phyloP scores from a whole-genome alignment of 2,888 invertebrate species.

The Apeira syringaria region DNA sequence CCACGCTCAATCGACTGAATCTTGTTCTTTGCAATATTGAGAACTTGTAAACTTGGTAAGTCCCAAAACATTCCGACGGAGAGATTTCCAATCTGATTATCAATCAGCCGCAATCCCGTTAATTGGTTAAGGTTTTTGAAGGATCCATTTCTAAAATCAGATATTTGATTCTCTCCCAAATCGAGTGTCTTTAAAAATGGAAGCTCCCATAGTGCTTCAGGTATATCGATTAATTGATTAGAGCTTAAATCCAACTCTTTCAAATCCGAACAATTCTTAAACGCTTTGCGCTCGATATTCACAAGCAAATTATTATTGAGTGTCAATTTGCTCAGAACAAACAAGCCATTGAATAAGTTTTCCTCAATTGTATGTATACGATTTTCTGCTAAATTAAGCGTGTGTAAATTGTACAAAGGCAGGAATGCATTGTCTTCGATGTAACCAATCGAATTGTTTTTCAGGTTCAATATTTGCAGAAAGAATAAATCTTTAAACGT shows the following conservation, averaged over 20 bases:
- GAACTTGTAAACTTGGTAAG: constrained; percentile 91
- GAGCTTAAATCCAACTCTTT: constrained; percentile 95
- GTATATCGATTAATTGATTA: constrained; percentile 91
- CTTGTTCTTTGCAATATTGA: constrained; percentile 95
- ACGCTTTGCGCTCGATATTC: constrained; percentile 90
- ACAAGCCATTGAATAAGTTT: constrained; percentile 92
- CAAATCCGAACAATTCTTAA: constrained; percentile 93
- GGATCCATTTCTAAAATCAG: constrained; percentile 91
- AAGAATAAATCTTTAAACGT: constrained; percentile 95
- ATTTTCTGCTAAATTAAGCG: constrained; percentile 94
- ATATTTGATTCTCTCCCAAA: constrained; percentile 95
- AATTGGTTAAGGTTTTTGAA: constrained; percentile 94
- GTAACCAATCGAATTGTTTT: constrained; percentile 94
- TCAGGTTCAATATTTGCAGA: constrained; percentile 92
- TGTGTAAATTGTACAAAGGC: constrained; percentile 94
- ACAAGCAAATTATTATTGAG: constrained; percentile 93
- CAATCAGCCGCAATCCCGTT: constrained; percentile 93
- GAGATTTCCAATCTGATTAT: constrained; percentile 94
- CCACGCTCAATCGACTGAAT: constrained; percentile 93
- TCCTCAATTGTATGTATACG: constrained; percentile 91
- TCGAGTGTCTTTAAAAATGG: constrained; percentile 94
- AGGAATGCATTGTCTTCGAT: constrained; percentile 94
- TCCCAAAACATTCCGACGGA: constrained; percentile 94
- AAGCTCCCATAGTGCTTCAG: constrained; percentile 91
- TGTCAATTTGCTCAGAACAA: constrained; percentile 92